These are phyloP conservation scores for Pseudomyrmex cubaensis DNA, from an alignment of 1,140 invertebrate species.

Conservation along the genomic window DNA sequence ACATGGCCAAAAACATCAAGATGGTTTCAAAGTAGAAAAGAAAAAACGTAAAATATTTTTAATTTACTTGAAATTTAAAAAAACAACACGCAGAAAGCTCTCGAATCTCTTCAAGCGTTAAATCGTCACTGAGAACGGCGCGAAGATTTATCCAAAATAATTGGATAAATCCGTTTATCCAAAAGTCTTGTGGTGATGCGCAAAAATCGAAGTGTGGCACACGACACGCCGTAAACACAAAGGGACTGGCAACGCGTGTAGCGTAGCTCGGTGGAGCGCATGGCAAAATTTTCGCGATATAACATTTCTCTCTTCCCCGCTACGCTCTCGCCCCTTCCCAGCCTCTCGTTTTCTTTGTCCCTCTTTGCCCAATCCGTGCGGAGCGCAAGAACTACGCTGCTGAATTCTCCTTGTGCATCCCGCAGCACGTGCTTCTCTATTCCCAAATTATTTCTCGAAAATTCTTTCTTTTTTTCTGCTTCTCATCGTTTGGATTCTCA, in stretches of 20 bases:
- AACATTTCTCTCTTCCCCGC: slow-evolving; percentile 2
- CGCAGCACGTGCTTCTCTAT: slow-evolving; percentile 33
- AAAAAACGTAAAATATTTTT: too few species aligned
- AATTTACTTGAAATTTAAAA: too few species aligned
- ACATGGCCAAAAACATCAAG: too few species aligned
- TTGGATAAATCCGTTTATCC: too few species aligned
- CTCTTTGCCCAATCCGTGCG: slow-evolving; percentile 3
- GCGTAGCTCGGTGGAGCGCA: slow-evolving; percentile 42
- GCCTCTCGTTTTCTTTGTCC: slow-evolving; percentile 10
- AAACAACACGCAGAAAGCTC: too few species aligned
- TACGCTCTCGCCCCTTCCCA: too few species aligned
- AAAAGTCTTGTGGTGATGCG: not conserved
- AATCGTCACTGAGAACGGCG: too few species aligned
- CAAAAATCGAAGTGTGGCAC: slow-evolving; percentile 35
- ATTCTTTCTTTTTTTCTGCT: not conserved
- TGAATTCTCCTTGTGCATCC: not conserved
- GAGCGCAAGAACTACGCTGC: not conserved
- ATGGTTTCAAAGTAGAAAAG: too few species aligned
- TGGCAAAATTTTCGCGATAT: slow-evolving; percentile 54
- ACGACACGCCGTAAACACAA: slow-evolving; percentile 37
- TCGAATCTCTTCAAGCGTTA: not conserved
- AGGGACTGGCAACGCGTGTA: slow-evolving; percentile 32
- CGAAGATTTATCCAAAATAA: too few species aligned
- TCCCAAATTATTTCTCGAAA: not conserved
- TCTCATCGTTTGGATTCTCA: not conserved